phyloP scores from a whole-genome alignment of 2,888 invertebrate species.

The Drosophila recens region DNA sequence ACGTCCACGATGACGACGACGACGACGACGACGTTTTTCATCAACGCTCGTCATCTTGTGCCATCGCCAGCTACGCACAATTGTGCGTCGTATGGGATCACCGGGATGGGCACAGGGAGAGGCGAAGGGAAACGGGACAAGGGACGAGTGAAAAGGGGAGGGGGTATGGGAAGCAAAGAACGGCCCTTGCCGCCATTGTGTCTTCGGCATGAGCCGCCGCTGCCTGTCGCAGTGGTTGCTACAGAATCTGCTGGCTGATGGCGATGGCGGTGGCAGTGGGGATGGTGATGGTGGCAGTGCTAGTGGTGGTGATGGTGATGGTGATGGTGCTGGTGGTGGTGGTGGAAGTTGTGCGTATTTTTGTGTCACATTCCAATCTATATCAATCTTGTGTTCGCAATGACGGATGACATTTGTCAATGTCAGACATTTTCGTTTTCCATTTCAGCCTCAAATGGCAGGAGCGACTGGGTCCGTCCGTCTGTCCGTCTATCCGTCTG shows the following conservation, averaged over 20 bases:
- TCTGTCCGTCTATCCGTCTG: constrained; percentile 3
- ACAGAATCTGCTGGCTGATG: constrained; percentile 38
- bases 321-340: constrained; percentile 32
- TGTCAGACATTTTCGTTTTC: constrained; percentile 85
- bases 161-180: constrained; percentile 37
- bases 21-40: constrained; percentile 75
- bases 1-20: constrained; percentile 66
- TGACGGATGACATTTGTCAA: constrained; percentile 86
- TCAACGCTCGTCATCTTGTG: constrained; percentile 82
- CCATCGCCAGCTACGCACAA: constrained; percentile 78
- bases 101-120: neutral
- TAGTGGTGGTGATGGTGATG: constrained; percentile 16
- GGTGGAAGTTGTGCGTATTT: constrained; percentile 80
- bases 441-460: constrained; percentile 79
- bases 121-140: neutral
- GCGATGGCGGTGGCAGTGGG: constrained; percentile 20
- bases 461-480: constrained; percentile 40
- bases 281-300: constrained; percentile 18
- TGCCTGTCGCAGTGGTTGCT: constrained; percentile 49
- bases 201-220: constrained; percentile 45
- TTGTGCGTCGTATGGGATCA: constrained; percentile 61
- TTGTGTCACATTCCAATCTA: constrained; percentile 86
- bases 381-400: constrained; percentile 86
- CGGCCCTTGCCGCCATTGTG: constrained; percentile 66
- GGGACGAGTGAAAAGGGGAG: neutral